Conservation (phyloP, 2,113 vertebrate species). For the Formicarius rufipectus region DNA sequence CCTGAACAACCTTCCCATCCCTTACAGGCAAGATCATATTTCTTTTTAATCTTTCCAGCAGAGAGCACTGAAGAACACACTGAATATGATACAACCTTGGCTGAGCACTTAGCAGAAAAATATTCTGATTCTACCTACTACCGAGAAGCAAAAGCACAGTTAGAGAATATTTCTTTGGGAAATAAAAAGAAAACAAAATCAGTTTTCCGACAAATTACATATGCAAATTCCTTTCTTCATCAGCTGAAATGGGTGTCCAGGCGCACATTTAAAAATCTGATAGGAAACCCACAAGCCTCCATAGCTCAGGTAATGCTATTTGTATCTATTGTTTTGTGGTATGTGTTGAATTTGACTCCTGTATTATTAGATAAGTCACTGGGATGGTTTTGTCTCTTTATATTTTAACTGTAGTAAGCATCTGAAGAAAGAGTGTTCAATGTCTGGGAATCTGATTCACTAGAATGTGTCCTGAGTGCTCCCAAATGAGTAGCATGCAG, state of each 20-base stretch:
- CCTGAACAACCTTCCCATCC: neutral
- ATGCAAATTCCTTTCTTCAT: constrained; percentile 84
- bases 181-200: constrained; percentile 34
- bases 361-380: neutral
- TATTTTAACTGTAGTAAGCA: neutral
- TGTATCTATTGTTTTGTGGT: neutral
- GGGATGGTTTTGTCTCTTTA: neutral
- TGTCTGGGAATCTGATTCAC: neutral
- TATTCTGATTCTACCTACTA: constrained; percentile 75
- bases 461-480: neutral
- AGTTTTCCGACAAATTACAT: constrained; percentile 75
- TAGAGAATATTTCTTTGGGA: constrained; percentile 74
- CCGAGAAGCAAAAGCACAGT: constrained; percentile 71
- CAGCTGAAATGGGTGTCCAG: constrained; percentile 89
- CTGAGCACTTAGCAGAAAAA: constrained; percentile 79
- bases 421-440: neutral
- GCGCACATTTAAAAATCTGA: constrained; percentile 86
- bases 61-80: neutral
- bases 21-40: fast-evolving
- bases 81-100: constrained; percentile 57
- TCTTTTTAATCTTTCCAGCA: constrained; percentile 4
- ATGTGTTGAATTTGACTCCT: neutral
- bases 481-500: neutral
- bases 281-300: constrained; percentile 90
- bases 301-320: constrained; percentile 84